Evolutionary conservation across 2,888 invertebrate genomes (phyloP).

Genomic region (Cheilosia pagana): DNA sequence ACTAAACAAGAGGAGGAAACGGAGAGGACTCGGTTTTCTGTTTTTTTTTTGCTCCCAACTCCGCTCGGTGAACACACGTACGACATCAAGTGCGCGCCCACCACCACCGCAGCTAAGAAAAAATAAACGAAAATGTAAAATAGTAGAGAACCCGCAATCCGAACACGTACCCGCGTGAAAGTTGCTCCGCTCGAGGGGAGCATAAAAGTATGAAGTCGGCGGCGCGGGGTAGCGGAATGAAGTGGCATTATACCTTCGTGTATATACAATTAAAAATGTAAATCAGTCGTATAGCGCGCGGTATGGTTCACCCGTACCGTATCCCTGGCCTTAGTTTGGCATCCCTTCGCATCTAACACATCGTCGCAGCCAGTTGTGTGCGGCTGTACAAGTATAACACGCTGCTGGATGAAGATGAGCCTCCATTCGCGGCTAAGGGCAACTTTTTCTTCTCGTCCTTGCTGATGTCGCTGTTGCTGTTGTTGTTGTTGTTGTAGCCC

Average conservation of each 20-base stretch:
- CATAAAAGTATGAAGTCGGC: constrained; percentile 11
- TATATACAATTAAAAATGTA: constrained; percentile 81
- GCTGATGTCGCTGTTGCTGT: constrained; percentile 4
- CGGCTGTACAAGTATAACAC: constrained; percentile 19
- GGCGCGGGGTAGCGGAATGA: constrained; percentile 57
- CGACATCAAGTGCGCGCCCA: constrained; percentile 62
- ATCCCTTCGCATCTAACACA: constrained; percentile 59
- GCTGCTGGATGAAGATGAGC: constrained; percentile 52
- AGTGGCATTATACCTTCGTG: constrained; percentile 76
- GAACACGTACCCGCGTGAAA: constrained; percentile 75
- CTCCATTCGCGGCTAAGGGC: constrained; percentile 77
- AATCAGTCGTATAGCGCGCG: constrained; percentile 78
- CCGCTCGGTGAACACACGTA: constrained; percentile 56
- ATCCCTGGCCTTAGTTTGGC: constrained; percentile 68
- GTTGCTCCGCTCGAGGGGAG: constrained; percentile 65
- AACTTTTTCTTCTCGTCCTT: constrained; percentile 69
- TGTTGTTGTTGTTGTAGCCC: constrained; percentile 29
- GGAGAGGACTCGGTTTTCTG: constrained; percentile 42
- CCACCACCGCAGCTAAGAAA: constrained; percentile 57
- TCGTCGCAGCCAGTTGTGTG: constrained; percentile 43
- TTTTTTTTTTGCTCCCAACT: constrained; percentile 20
- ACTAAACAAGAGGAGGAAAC: constrained; percentile 61
- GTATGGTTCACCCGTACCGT: constrained; percentile 71
- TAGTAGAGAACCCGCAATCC: constrained; percentile 73
- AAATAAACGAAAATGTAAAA: constrained; percentile 74